Base-by-base conservation (phyloP, 2,797 vertebrate genomes). In the Smutsia temminckii region DNA sequence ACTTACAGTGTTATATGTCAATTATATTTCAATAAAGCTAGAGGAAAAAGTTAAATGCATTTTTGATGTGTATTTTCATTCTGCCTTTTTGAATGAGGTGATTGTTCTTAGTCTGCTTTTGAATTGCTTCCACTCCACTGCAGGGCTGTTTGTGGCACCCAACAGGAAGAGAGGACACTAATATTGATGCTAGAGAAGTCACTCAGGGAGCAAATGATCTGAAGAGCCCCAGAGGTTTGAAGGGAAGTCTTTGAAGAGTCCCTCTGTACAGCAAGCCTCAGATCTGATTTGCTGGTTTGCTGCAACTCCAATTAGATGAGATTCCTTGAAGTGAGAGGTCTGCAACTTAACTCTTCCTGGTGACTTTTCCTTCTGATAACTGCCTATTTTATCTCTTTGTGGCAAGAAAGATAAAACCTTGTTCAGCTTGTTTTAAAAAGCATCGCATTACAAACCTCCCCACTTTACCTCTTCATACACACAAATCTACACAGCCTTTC, bases 231-330 rank as follows among this genome's bases (percentile, higher is more conserved):
- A 18, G 57, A 14, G 51, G 64, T 93, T 72, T 86, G 42, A 93
- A 94, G 59, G 32, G n/a, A 93, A 55, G 29, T 29, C 69, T 97
- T 94, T 95, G 89, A 97, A 95, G 92, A 80, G 7, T 3, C 32
- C 4, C 40, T 84, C 79, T 66, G 37, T 49, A 23, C 63, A 90
- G 71, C 18, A 66, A 91, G 27, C 27, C 53, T 96, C 77, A 97
- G 66, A 94, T 90, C 53, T 80, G 49, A 94, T 42, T 74, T 63
- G 59, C 68, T 92, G 25, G 55, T 88, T 92, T 89, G 66, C 91
- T 49, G 23, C 78, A 91, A 80, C 83, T 55, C 74, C 91, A 63
- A 95, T 94, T 68, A 87, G 78, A 55, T 61, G 72, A 92, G 37
- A 93, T 34, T 81, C 12, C 89, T 97, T 63, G 66, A 87, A 89